These are phyloP conservation scores for Seira ritae DNA, from an alignment of 2,888 invertebrate genomes.

Conservation along the genomic window DNA sequence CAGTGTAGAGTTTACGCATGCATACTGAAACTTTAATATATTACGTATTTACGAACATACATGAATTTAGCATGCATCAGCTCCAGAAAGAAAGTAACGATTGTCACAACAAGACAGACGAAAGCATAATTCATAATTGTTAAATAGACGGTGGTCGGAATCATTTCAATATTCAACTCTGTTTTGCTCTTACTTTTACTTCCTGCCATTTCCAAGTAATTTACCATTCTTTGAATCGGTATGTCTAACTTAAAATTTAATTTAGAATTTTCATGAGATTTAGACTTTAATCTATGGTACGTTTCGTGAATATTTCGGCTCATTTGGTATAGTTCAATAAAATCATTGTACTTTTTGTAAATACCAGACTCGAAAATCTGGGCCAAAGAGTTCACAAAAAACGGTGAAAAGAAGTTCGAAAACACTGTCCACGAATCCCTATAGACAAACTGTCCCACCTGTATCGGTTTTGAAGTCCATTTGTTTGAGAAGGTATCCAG, in stretches of 20 bases:
- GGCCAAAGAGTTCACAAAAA: background rate
- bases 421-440: background rate
- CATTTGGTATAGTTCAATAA: background rate
- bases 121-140: background rate
- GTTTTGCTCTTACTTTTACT: background rate
- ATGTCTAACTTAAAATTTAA: background rate
- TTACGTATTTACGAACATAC: no score
- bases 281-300: background rate
- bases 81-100: background rate
- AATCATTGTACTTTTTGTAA: background rate
- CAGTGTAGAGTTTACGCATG: no score
- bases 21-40: no score
- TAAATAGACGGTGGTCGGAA: background rate
- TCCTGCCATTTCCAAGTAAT: background rate
- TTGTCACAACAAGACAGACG: background rate
- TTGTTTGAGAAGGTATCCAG: background rate
- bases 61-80: background rate
- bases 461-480: background rate
- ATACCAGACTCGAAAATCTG: background rate
- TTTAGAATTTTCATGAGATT: background rate
- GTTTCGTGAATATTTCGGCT: background rate
- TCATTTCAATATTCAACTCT: background rate
- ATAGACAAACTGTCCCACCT: background rate
- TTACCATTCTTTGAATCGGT: background rate
- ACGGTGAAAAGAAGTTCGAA: background rate